These are phyloP conservation scores for Xenentodon cancila DNA, from an alignment of 2,797 vertebrate species.

Conservation along the genomic window DNA sequence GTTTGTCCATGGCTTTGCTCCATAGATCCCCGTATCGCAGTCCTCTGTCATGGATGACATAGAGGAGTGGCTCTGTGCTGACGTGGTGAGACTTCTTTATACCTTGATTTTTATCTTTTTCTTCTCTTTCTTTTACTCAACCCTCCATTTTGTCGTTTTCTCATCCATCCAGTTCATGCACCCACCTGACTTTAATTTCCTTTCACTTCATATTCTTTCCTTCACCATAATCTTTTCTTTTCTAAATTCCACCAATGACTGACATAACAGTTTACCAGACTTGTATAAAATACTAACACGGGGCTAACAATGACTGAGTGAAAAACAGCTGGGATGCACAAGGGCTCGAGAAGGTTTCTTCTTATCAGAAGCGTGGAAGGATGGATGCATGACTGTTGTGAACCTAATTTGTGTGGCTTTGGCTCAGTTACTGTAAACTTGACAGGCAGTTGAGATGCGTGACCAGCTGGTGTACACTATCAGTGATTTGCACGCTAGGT, in stretches of 20 bases:
- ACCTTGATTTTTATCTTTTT: conserved; percentile 77
- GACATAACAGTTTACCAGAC: conserved; percentile 19
- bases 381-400: conserved; percentile 41
- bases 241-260: conserved; percentile 35
- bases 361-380: conserved; percentile 11
- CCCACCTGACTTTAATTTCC: conserved; percentile 36
- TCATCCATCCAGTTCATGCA: conserved; percentile 34
- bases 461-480: neutral
- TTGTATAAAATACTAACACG: conserved; percentile 26
- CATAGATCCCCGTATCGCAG: conserved; percentile 97
- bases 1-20: conserved; percentile 87
- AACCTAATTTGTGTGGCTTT: conserved; percentile 21
- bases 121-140: conserved; percentile 22
- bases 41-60: conserved; percentile 99
- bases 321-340: conserved; percentile 14
- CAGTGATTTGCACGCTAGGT: conserved; percentile 1
- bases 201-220: conserved; percentile 34
- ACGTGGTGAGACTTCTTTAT: conserved; percentile 95
- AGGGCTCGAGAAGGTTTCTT: conserved; percentile 14
- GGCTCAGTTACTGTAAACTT: conserved; percentile 13
- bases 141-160: conserved; percentile 18
- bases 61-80: conserved; percentile 99
- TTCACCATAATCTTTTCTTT: conserved; percentile 28
- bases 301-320: conserved; percentile 14
- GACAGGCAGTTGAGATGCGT: conserved; percentile 12